Conservation (phyloP, 2,888 invertebrate species). For the Clanis bilineata region DNA sequence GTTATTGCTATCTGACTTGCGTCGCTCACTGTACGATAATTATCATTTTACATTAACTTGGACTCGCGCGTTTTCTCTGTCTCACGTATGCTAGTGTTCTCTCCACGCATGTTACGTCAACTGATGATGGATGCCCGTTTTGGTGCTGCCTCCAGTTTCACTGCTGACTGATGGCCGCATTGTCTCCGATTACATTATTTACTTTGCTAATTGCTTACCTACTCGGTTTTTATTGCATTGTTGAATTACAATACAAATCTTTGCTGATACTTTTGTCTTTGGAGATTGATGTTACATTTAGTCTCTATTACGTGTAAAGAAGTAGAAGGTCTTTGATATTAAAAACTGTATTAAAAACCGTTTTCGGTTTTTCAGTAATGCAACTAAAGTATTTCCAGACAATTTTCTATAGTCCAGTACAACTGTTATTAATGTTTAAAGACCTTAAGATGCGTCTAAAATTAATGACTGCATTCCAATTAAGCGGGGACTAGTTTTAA, state of each 20-base stretch:
- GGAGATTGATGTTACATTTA: background rate
- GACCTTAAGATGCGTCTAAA: too few relatives aligned
- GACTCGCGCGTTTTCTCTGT: slow-evolving; percentile 38
- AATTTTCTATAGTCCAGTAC: too few relatives aligned
- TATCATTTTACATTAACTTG: slow-evolving; percentile 32
- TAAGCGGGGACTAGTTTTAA: too few relatives aligned
- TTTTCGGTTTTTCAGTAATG: too few relatives aligned
- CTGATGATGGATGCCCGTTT: slow-evolving; percentile 23
- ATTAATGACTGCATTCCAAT: too few relatives aligned
- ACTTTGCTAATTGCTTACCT: background rate
- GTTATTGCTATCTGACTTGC: background rate
- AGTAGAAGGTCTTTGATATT: too few relatives aligned
- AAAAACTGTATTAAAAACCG: too few relatives aligned
- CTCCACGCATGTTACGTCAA: slow-evolving; percentile 38
- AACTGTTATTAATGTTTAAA: too few relatives aligned
- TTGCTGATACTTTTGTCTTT: background rate
- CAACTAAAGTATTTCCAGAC: too few relatives aligned
- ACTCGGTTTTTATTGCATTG: background rate
- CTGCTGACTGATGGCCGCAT: background rate
- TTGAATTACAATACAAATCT: background rate
- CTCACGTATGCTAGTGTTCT: slow-evolving; percentile 27
- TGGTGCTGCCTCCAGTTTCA: background rate
- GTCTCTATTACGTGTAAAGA: too few relatives aligned
- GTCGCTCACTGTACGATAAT: slow-evolving; percentile 35
- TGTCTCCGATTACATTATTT: slow-evolving; percentile 1